Evolutionary conservation across 1,140 invertebrate genomes (phyloP), one percentile per base, ranked within the genome.

Genomic region (Muscidifurax raptorellus): DNA sequence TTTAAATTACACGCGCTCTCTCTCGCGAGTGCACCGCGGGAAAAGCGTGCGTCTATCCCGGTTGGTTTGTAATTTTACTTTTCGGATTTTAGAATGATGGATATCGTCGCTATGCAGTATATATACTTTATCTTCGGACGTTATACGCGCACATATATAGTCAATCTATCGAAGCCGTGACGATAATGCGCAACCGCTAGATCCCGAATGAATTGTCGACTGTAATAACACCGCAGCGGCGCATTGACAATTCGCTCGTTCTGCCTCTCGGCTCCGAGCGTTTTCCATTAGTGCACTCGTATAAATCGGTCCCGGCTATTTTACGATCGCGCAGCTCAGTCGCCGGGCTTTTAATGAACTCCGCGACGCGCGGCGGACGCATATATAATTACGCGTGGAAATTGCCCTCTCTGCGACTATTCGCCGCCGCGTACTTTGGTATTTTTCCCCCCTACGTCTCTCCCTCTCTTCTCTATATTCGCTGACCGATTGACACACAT

Each of bases 1-100:
- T 67, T 44, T 80, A 80, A 80, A 80, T 80, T 80, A 66, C 47
- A 52, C 76, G 52, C 47, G 15, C 47, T n/a, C n/a, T n/a, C n/a
- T n/a, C n/a, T n/a, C 18, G 47, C 47, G 2, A 9, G 13, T 5
- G 44, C 2, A 10, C 44, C 52, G 22, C 52, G 15, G 52, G 22
- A 59, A 59, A 59, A 59, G 52, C 52, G 6, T n/a, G 52, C 52
- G 6, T n/a, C 52, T 59, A 59, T n/a, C 4, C 52, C 7, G 18
- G 52, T 59, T 59, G n/a, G 52, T 59, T 59, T 22, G 52, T n/a
- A n/a, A 59, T 59, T 59, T n/a, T 22, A 22, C 22, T 59, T 59
- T 59, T 59, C 18, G 22, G 22, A 59, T 59, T 59, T 59, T 59
- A 59, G 52, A n/a, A 5, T 59, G 52, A 59, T 22, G 52, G 52